Evolutionary conservation across 2,113 vertebrate species (phyloP).

Genomic region (Takifugu bimaculatus): DNA sequence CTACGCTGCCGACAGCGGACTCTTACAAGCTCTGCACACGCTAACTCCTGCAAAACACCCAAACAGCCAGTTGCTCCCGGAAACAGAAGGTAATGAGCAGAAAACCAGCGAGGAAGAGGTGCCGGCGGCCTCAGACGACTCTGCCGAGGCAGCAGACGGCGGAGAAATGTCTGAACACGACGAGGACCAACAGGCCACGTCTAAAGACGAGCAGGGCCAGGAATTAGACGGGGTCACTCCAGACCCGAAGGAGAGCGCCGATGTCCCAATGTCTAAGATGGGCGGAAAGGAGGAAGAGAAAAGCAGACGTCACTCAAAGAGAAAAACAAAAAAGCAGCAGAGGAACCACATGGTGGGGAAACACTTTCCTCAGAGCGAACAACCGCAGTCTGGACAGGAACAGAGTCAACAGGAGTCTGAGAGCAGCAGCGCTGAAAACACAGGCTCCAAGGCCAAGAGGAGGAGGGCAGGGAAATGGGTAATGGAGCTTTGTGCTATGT

Average conservation of each 20-base stretch:
- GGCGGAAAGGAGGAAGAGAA: slow-evolving; percentile 39
- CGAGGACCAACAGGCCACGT: slow-evolving; percentile 12
- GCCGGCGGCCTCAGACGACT: slow-evolving; percentile 19
- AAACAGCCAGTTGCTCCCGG: slow-evolving; percentile 3
- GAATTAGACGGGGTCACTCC: slow-evolving; percentile 10
- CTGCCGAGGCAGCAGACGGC: slow-evolving; percentile 30
- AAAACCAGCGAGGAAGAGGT: slow-evolving; percentile 24
- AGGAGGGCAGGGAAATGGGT: slow-evolving; percentile 74
- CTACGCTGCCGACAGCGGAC: slow-evolving; percentile 53
- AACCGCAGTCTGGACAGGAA: slow-evolving; percentile 21
- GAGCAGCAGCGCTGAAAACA: slow-evolving; percentile 33
- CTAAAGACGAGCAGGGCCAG: slow-evolving; percentile 17
- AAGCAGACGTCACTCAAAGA: slow-evolving; percentile 34
- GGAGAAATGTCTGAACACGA: slow-evolving; percentile 23
- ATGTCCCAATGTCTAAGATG: not conserved
- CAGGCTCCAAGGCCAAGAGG: slow-evolving; percentile 57
- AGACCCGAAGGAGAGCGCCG: slow-evolving; percentile 12
- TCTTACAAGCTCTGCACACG: slow-evolving; percentile 29
- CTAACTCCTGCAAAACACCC: slow-evolving; percentile 2
- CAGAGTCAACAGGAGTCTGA: slow-evolving; percentile 26
- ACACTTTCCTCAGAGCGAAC: slow-evolving; percentile 56
- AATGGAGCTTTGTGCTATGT: slow-evolving; percentile 11
- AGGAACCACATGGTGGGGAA: slow-evolving; percentile 61
- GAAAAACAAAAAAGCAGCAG: slow-evolving; percentile 57
- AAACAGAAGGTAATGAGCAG: slow-evolving; percentile 14